Evolutionary conservation across 2,888 invertebrate genomes (phyloP).

Genomic region (Erebia epiphron): DNA sequence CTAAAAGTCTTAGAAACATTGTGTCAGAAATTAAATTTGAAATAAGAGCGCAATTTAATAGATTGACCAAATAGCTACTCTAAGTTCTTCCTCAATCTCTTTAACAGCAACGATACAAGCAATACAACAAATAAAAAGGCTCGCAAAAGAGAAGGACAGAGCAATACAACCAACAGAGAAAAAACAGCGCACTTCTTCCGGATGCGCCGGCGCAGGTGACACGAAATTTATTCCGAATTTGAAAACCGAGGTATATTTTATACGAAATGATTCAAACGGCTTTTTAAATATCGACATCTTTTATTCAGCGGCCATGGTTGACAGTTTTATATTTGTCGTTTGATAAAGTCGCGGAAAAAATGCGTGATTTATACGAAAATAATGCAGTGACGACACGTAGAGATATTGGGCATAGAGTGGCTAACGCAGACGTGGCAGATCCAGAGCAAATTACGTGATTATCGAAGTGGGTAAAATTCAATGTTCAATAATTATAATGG

Average conservation of each 20-base stretch:
- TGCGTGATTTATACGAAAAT: constrained; percentile 77
- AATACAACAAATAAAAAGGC: constrained; percentile 59
- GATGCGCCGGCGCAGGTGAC: constrained; percentile 79
- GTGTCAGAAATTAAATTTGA: too few species aligned
- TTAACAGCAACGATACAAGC: constrained; percentile 51
- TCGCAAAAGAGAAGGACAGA: constrained; percentile 48
- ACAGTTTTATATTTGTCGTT: constrained; percentile 81
- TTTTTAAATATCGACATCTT: constrained; percentile 81
- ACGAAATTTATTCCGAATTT: constrained; percentile 82
- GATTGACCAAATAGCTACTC: not conserved
- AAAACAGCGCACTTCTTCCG: constrained; percentile 69
- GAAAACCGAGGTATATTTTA: constrained; percentile 81
- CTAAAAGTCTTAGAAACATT: too few species aligned
- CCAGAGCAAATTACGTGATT: not conserved
- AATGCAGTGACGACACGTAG: constrained; percentile 60
- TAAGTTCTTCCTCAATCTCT: not conserved
- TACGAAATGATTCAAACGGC: constrained; percentile 79
- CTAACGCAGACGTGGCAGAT: constrained; percentile 19
- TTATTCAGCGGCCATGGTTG: constrained; percentile 74
- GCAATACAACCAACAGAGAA: constrained; percentile 51
- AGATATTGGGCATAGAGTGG: constrained; percentile 49
- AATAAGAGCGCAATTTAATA: not conserved
- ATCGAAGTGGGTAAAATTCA: not conserved
- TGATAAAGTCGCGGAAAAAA: constrained; percentile 65
- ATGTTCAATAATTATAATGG: too few species aligned